Conservation (phyloP, 2,888 invertebrate genomes). For the Trimorus sp. region DNA sequence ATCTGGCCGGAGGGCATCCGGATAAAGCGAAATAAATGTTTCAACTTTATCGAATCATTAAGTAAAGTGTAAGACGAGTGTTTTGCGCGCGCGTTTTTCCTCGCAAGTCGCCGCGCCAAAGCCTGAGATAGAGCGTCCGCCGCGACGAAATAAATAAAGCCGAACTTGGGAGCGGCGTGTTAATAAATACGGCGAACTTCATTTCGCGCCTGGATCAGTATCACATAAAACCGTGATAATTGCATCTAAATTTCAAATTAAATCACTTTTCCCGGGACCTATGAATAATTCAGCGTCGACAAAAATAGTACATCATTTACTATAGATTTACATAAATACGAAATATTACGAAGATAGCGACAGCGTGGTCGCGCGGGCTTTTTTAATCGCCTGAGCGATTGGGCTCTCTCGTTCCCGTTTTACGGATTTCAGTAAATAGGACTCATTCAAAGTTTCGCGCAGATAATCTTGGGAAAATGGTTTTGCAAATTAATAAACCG, state of each 20-base stretch:
- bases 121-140: too few relatives aligned
- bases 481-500: too few relatives aligned
- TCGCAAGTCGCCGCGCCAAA: too few relatives aligned
- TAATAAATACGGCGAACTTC: conserved; percentile 47
- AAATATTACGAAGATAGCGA: conserved; percentile 26
- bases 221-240: conserved; percentile 45
- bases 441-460: too few relatives aligned
- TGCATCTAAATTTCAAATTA: conserved; percentile 58
- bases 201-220: conserved; percentile 39
- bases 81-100: too few relatives aligned
- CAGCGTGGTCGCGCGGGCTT: too few relatives aligned
- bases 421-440: too few relatives aligned
- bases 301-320: conserved; percentile 51
- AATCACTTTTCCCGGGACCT: conserved; percentile 41
- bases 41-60: conserved; percentile 57
- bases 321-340: conserved; percentile 42
- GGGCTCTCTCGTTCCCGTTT: too few relatives aligned
- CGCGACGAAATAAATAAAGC: too few relatives aligned
- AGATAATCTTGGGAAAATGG: too few relatives aligned
- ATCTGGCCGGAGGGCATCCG: conserved; percentile 33
- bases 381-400: too few relatives aligned
- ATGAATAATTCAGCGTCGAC: conserved; percentile 47
- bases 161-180: conserved; percentile 5
- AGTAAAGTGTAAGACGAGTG: conserved; percentile 45
- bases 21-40: conserved; percentile 54